Base-by-base conservation (phyloP, 1,140 invertebrate species). In the Lineus longissimus region DNA sequence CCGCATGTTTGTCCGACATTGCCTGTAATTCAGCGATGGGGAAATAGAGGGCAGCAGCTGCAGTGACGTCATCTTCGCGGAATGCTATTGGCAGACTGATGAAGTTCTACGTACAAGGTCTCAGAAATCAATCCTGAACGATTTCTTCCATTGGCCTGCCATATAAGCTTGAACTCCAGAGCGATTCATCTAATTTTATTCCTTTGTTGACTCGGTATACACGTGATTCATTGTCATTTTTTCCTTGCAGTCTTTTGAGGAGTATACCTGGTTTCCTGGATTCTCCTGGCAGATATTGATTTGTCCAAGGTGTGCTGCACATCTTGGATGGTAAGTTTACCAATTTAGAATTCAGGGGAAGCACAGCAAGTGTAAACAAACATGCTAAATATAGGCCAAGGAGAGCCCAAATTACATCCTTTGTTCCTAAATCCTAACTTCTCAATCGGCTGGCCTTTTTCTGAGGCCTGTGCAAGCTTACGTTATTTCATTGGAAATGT, bases 321-420 rank as follows among this genome's bases (percentile, higher is more conserved):
- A 82, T 62, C 65, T 84, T 62, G 84, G 84, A 63, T 85, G 84
- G 84, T 84, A 74, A 70, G 70, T 68, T 15, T 54, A 23, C 17
- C 17, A 9, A 9, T 57, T 27, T 25, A 57, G 19, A 19, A 36
- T 1, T 27, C 27, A 9, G n/a, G 23, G 13, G 23, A 15, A 55
- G 15, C 15, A 15, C 22, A n/a, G 7, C 13, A 33, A 11, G 13
- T 58, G 31, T 23, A 31, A 31, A 22, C 56, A 58, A 22, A 22
- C 33, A 23, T 33, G 29, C 23, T 58, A 22, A 30, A 11, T 29
- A 59, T 47, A 25, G 25, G 19, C 17, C 19, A 31, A 13, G 31
- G 22, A n/a, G 45, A 58, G 31, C 22, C 27, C n/a, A 47, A 51
- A 36, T 29, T 29, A 19, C 54, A 9, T n/a, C 19, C 23, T 19